A percentile compares a stretch with the other conserved stretches of the same genome.
These are phyloP conservation scores for Circaetus gallicus DNA, from an alignment of 2,113 vertebrate species.

Conservation along the genomic window DNA sequence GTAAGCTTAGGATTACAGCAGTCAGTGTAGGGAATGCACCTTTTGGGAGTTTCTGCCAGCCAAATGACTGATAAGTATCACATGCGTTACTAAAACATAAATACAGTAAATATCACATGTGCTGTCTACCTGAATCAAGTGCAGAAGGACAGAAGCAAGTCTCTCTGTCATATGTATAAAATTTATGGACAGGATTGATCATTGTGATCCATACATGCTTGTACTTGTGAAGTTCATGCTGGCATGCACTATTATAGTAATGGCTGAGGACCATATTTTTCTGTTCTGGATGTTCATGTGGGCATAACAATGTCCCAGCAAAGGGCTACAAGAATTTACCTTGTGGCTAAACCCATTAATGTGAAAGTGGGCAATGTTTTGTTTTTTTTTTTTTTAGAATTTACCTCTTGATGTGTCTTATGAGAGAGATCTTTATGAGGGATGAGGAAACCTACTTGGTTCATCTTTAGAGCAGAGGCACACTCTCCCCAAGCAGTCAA, in stretches of 20 bases:
- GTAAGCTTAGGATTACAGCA: background rate
- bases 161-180: background rate
- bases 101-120: background rate
- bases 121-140: background rate
- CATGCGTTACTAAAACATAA: background rate
- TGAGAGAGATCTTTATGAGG: background rate
- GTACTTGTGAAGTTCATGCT: background rate
- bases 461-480: background rate
- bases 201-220: background rate
- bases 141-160: background rate
- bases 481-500: background rate
- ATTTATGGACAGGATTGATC: background rate
- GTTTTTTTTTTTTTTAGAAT: background rate
- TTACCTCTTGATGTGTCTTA: background rate
- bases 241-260: background rate
- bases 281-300: background rate
- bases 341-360: background rate
- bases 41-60: background rate
- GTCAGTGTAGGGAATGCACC: background rate
- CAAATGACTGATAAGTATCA: background rate
- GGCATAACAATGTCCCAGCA: background rate
- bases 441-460: background rate
- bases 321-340: background rate
- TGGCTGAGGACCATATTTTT: background rate
- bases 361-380: background rate